phyloP scores from a whole-genome alignment of 2,888 invertebrate genomes.

The Hydrotaea diabolus region DNA sequence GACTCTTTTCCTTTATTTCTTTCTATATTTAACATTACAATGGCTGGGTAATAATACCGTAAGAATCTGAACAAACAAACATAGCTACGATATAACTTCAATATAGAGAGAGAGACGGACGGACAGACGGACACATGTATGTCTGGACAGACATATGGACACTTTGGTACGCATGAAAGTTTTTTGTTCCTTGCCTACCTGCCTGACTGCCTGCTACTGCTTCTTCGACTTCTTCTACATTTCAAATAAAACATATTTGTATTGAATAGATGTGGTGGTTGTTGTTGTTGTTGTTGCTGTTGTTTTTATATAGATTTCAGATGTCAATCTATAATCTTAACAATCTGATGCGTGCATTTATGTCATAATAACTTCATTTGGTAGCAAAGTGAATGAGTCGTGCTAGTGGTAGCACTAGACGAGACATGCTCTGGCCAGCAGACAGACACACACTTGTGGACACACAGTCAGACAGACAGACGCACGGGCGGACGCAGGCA shows the following conservation, averaged over 20 bases:
- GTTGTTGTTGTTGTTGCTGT: slow-evolving; percentile 31
- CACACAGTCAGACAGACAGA: slow-evolving; percentile 5
- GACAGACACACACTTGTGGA: slow-evolving; percentile 33
- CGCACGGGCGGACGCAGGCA: slow-evolving; percentile 15
- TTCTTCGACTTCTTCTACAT: slow-evolving; percentile 32
- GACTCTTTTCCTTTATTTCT: slow-evolving; percentile 47
- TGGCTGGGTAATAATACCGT: slow-evolving; percentile 65
- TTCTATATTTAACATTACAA: slow-evolving; percentile 63
- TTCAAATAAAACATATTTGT: slow-evolving; percentile 58
- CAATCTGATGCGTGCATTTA: slow-evolving; percentile 78
- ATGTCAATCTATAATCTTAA: slow-evolving; percentile 68
- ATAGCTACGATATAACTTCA: slow-evolving; percentile 32
- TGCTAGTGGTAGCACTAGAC: slow-evolving; percentile 68
- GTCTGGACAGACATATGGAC: slow-evolving; percentile 44
- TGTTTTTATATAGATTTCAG: slow-evolving; percentile 59
- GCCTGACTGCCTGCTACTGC: background rate
- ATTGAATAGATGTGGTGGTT: slow-evolving; percentile 51
- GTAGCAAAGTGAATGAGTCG: slow-evolving; percentile 69
- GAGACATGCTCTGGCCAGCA: slow-evolving; percentile 15
- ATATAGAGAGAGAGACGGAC: slow-evolving; percentile 56
- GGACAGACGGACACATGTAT: slow-evolving; percentile 67
- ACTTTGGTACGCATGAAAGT: slow-evolving; percentile 63
- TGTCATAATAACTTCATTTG: slow-evolving; percentile 80
- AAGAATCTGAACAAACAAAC: slow-evolving; percentile 54
- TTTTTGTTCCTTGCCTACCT: slow-evolving; percentile 25